Evolutionary conservation across 2,888 invertebrate species (phyloP).

Genomic region (Smittia aterrima): DNA sequence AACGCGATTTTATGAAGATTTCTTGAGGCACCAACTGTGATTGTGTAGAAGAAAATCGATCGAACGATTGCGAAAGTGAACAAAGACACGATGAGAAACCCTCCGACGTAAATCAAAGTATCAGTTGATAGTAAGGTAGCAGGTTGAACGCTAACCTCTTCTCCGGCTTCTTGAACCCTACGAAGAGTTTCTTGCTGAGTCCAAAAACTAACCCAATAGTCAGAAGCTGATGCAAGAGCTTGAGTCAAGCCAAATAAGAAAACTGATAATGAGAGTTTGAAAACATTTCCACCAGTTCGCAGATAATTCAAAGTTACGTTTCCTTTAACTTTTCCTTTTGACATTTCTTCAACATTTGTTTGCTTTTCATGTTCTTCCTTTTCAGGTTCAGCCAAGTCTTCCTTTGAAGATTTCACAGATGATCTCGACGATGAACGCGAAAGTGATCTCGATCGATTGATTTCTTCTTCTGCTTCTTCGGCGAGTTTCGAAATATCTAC

Average conservation of each 20-base stretch:
- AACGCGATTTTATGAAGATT: constrained; percentile 73
- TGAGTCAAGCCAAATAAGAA: constrained; percentile 60
- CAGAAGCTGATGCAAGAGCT: constrained; percentile 61
- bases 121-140: background rate
- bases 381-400: constrained; percentile 47
- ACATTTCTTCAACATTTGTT: constrained; percentile 51
- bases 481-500: constrained; percentile 58
- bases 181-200: constrained; percentile 45
- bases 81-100: constrained; percentile 4
- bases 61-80: constrained; percentile 25
- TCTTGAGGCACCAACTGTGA: constrained; percentile 65
- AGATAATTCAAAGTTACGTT: constrained; percentile 56
- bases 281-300: constrained; percentile 57
- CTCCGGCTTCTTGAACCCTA: background rate
- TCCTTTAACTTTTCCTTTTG: constrained; percentile 54
- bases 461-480: constrained; percentile 49
- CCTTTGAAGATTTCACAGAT: constrained; percentile 27
- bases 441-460: constrained; percentile 42
- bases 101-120: constrained; percentile 18
- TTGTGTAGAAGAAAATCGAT: constrained; percentile 58
- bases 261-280: constrained; percentile 53
- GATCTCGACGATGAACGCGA: constrained; percentile 40
- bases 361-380: constrained; percentile 47
- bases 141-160: background rate
- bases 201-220: constrained; percentile 71